Percentiles rank a stretch among this genome's conserved stretches.
These are phyloP conservation scores for Entomobrya multifasciata DNA, from an alignment of 2,888 invertebrate genomes.

Conservation along the genomic window DNA sequence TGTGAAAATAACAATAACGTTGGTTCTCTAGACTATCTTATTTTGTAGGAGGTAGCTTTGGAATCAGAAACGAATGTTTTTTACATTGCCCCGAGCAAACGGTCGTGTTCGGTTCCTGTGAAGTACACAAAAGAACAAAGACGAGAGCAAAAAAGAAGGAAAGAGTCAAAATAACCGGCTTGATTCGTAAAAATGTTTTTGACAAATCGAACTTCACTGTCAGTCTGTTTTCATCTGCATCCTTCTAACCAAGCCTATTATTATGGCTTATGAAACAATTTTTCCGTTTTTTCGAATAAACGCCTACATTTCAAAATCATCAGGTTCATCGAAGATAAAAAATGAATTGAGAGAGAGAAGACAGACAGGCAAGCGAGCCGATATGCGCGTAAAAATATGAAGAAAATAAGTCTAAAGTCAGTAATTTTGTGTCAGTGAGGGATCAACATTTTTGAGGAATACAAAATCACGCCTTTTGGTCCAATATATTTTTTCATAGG, in stretches of 20 bases:
- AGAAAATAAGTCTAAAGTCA: slow-evolving; percentile 38
- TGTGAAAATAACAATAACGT: not conserved
- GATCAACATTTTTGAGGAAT: slow-evolving; percentile 34
- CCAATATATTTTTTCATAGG: not conserved
- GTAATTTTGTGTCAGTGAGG: slow-evolving; percentile 55
- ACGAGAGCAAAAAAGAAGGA: not conserved
- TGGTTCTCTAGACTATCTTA: no score
- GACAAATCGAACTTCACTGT: slow-evolving; percentile 57
- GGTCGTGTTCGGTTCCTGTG: slow-evolving; percentile 4
- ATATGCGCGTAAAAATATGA: not conserved
- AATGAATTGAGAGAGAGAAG: slow-evolving; percentile 35
- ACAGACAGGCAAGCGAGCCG: slow-evolving; percentile 5
- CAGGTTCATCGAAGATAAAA: slow-evolving; percentile 58
- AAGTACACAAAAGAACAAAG: not conserved
- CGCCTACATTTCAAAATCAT: slow-evolving; percentile 59
- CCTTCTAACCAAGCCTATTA: slow-evolving; percentile 55
- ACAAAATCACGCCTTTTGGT: slow-evolving; percentile 54
- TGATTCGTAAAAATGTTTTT: slow-evolving; percentile 40
- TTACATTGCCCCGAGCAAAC: slow-evolving; percentile 41
- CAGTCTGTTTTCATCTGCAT: slow-evolving; percentile 57
- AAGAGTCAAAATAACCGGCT: slow-evolving; percentile 14
- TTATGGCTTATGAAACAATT: slow-evolving; percentile 42
- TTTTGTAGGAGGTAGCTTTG: not conserved
- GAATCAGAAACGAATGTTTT: not conserved
- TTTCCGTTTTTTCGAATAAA: slow-evolving; percentile 24